phyloP scores from a whole-genome alignment of 1,140 invertebrate genomes.

The Pseudomyrmex cubaensis region DNA sequence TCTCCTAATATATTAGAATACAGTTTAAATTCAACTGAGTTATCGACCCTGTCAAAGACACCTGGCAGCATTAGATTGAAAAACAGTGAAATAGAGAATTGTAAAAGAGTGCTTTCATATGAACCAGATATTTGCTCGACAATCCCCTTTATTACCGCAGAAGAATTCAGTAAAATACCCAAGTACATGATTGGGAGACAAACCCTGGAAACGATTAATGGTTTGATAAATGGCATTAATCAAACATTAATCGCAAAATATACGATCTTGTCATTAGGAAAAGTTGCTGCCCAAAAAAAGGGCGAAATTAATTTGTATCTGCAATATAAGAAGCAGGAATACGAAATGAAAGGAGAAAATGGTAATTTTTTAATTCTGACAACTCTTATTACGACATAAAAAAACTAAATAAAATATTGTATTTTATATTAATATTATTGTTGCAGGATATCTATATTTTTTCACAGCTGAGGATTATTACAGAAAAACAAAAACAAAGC shows the following conservation, averaged over 20 bases:
- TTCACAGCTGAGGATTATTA: constrained; percentile 82
- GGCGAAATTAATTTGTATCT: constrained; percentile 80
- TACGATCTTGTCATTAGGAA: constrained; percentile 75
- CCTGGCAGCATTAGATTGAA: not conserved
- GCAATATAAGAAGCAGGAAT: constrained; percentile 77
- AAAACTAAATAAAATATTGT: not conserved
- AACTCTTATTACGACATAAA: constrained; percentile 12
- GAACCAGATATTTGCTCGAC: constrained; percentile 69
- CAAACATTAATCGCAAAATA: constrained; percentile 80
- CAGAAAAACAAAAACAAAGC: constrained; percentile 74
- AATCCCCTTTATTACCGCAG: constrained; percentile 63
- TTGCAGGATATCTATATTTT: constrained; percentile 79
- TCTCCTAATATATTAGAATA: not conserved
- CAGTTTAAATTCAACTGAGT: constrained; percentile 4
- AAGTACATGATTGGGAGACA: constrained; percentile 82
- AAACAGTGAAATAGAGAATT: constrained; percentile 50
- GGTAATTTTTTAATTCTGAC: constrained; percentile 55
- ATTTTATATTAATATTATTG: constrained; percentile 46
- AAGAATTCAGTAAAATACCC: constrained; percentile 79
- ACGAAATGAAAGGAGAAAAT: constrained; percentile 66
- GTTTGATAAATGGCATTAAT: constrained; percentile 78
- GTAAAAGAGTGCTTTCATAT: constrained; percentile 79
- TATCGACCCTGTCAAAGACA: not conserved
- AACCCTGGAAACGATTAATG: constrained; percentile 74
- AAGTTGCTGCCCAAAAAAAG: constrained; percentile 78